Base-by-base conservation (phyloP, 2,888 invertebrate genomes). In the Alloplasta piceator region DNA sequence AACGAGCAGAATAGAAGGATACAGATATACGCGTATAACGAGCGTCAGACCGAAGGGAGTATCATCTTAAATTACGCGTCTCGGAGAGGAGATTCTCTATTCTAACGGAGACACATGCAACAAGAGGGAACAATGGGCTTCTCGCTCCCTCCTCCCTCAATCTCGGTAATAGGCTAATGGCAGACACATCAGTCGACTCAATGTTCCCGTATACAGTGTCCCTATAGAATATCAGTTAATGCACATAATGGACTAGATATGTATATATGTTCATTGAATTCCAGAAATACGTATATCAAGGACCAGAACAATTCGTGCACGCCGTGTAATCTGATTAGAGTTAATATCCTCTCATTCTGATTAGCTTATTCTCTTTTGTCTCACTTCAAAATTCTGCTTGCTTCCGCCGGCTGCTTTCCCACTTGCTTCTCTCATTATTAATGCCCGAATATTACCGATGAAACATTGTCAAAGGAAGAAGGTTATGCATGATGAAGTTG, bases 81-180 rank as follows among this genome's bases (percentile, higher is more conserved):
- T 85, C 82, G 72, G 77, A 83, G 84, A 80, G 74, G 26, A 82
- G 61, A 61, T 26, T 26, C 26, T 26, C 70, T 60, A 67, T 55
- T 71, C 67, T 38, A 61, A 46, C 66, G 26, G 70, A 72, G 67
- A 67, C 72, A 63, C 61, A 67, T 52, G 26, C 26, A 52, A 52
- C 52, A 12, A 70, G 70, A 77, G 80, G 43, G 76, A 74, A 84
- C 84, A 84, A 84, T 84, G 63, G 80, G 56, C 67, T 55, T n/a
- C 9, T 36, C 46, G 9, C 6, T 39, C 39, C 6, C 26, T 50
- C 14, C 14, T 63, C 10, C 52, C 14, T 61, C 38, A 36, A 26
- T 5, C 74, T 72, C 73, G 81, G 80, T 82, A 85, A 82, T 83
- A 82, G 85, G 83, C 83, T 85, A 83, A 85, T 85, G 82, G 83